phyloP scores from a whole-genome alignment of 2,797 vertebrate genomes.

The Amphiprion clarkii region DNA sequence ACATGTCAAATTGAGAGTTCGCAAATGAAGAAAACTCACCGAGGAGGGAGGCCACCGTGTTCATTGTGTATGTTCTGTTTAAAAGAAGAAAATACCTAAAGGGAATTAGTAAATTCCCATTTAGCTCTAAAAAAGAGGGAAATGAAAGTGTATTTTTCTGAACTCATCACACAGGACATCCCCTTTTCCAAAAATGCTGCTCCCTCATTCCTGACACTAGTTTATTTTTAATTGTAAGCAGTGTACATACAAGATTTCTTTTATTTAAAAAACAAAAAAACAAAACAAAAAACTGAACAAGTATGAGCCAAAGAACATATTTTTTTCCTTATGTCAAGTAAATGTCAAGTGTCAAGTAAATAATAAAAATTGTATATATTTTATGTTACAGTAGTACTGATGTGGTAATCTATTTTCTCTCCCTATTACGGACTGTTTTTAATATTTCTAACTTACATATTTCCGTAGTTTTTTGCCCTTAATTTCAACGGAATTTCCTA shows the following conservation, averaged over 20 bases:
- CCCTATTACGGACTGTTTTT: not conserved
- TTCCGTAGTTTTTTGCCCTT: not conserved
- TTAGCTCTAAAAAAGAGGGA: slow-evolving; percentile 48
- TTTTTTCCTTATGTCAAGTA: not conserved
- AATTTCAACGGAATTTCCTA: not conserved
- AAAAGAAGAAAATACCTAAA: not conserved
- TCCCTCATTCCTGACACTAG: not conserved
- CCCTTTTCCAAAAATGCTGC: slow-evolving; percentile 18
- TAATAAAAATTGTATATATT: not conserved
- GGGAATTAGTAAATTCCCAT: not conserved
- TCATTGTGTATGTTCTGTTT: slow-evolving; percentile 60
- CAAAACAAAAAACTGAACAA: not conserved
- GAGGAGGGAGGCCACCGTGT: slow-evolving; percentile 39
- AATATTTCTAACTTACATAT: not conserved
- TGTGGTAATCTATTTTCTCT: too few relatives aligned
- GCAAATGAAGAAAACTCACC: slow-evolving; percentile 69
- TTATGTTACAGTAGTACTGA: not conserved
- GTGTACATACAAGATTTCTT: too few relatives aligned
- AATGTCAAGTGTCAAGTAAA: not conserved
- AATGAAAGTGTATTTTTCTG: slow-evolving; percentile 50
- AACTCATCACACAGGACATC: slow-evolving; percentile 23
- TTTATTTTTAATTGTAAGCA: not conserved
- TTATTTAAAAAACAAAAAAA: too few relatives aligned
- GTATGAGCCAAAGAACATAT: not conserved
- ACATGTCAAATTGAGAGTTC: too few relatives aligned